Evolutionary conservation across 2,797 vertebrate species (phyloP).

Genomic region (Paramormyrops hopkinsi): DNA sequence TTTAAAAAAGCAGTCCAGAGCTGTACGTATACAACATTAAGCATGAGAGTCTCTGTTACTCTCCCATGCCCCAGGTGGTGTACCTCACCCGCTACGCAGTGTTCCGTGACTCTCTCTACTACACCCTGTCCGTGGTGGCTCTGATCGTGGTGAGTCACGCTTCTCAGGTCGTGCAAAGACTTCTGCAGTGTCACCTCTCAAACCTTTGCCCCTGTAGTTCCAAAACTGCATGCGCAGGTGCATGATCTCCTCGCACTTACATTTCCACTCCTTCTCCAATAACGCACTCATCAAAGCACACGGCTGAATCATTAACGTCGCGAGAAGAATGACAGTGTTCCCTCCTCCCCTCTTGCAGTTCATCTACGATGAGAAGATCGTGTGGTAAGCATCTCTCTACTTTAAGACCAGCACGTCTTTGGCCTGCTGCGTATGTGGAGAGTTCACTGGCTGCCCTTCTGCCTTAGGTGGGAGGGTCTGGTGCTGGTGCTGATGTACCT

Average conservation of each 20-base stretch:
- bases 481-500: constrained; percentile 66
- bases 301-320: background rate
- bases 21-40: background rate
- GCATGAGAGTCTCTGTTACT: background rate
- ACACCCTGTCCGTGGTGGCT: constrained; percentile 80
- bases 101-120: constrained; percentile 90
- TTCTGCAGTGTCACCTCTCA: background rate
- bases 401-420: background rate
- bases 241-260: background rate
- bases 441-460: background rate
- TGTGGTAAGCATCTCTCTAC: constrained; percentile 56
- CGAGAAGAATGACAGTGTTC: background rate
- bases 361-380: constrained; percentile 64
- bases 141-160: constrained; percentile 83
- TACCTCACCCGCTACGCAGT: constrained; percentile 88
- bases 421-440: background rate
- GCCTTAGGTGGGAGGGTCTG: constrained; percentile 68
- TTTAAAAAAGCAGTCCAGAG: background rate
- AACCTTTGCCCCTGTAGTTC: background rate
- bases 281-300: background rate
- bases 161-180: background rate
- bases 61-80: constrained; percentile 71
- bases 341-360: constrained; percentile 24
- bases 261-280: background rate
- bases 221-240: background rate